Base-by-base conservation (phyloP, 2,888 invertebrate genomes). In the Luperina nickerlii region DNA sequence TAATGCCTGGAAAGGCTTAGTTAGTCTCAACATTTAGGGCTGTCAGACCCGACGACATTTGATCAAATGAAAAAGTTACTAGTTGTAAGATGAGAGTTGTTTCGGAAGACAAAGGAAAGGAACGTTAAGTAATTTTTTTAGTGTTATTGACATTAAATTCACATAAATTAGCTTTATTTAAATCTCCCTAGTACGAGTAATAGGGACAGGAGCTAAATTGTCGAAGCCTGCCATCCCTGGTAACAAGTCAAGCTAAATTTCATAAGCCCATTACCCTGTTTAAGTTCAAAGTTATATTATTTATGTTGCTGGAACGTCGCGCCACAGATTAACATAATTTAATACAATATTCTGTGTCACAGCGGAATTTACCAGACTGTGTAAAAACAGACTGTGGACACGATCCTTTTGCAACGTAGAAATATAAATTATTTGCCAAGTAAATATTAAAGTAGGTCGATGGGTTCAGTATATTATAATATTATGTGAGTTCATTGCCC, bases 271-370 rank as follows among this genome's bases (percentile, higher is more conserved):
- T 73, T 74, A 69, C 63, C 74, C 24, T 48, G 78, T 82, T 78
- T 79, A 85, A 70, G 74, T 77, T 73, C 72, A 86, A 74, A 81
- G n/a, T 81, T 86, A 51, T 81, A 86, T 76, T 87, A 87, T 89
- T 87, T 79, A 85, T 75, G 77, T 78, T 69, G 38, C 72, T 71
- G 69, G 66, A 82, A 68, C 76, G 72, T 38, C 67, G 74, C 32
- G 72, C 65, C 72, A 71, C 77, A 85, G 78, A 87, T 89, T 89
- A 87, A 69, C 84, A 82, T 88, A 86, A 82, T 84, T 65, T 81
- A 69, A 87, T 75, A 80, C 62, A 78, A 79, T 81, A 82, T 82
- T 78, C 76, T 65, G 73, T 68, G 87, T 70, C 76, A 80, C 27
- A 54, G 68, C 54, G n/a, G 70, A 71, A 76, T 87, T 74, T 87